Evolutionary conservation across 2,113 vertebrate species (phyloP).

Genomic region (Psittacula cyanocephala): DNA sequence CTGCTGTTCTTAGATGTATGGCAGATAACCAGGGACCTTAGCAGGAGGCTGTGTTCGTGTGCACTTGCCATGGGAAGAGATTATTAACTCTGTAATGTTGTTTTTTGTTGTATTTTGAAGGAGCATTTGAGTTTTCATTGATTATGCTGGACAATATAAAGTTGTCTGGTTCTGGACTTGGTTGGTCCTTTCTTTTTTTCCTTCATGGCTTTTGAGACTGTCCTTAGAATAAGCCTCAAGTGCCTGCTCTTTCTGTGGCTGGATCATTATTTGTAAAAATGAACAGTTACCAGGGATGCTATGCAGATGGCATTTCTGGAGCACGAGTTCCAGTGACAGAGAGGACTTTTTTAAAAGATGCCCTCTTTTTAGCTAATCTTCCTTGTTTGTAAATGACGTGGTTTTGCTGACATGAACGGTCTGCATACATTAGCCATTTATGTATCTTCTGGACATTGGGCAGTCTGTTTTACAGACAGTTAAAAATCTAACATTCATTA

Average conservation of each 20-base stretch:
- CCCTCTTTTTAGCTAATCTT: background rate
- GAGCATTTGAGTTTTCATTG: background rate
- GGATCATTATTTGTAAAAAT: slow-evolving; percentile 64
- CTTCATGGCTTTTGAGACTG: slow-evolving; percentile 17
- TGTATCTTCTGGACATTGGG: background rate
- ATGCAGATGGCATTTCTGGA: slow-evolving; percentile 86
- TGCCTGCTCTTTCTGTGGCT: slow-evolving; percentile 49
- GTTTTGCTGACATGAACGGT: background rate
- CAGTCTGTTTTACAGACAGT: background rate
- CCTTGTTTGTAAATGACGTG: background rate
- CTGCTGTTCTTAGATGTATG: background rate
- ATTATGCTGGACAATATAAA: background rate
- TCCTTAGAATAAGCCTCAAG: slow-evolving; percentile 20
- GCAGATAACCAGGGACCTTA: background rate
- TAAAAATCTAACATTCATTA: background rate
- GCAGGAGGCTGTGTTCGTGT: background rate
- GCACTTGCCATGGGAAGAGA: background rate
- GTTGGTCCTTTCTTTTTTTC: background rate
- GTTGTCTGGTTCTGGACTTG: background rate
- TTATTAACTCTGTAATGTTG: background rate
- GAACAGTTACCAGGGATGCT: slow-evolving; percentile 79
- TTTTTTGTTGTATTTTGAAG: background rate
- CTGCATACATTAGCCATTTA: background rate
- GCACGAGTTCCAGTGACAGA: slow-evolving; percentile 73
- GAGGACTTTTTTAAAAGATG: slow-evolving; percentile 50